A percentile compares a stretch with the other conserved stretches of the same genome.
Evolutionary conservation across 1,140 invertebrate species (phyloP).

Genomic region (Drosophila orosa): DNA sequence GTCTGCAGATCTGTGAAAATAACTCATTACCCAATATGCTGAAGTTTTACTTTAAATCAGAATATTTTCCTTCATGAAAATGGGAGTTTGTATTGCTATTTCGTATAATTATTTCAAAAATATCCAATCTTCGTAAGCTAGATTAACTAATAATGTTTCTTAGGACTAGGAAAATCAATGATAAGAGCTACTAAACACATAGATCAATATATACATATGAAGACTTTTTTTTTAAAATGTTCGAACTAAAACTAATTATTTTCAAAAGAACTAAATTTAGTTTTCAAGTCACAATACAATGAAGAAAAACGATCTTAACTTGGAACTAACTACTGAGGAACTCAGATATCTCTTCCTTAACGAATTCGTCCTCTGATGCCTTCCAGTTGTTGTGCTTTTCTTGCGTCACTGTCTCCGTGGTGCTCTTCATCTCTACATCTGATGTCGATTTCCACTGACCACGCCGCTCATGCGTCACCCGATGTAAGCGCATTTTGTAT

Average conservation of each 20-base stretch:
- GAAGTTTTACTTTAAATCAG: neutral
- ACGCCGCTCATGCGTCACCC: conserved; percentile 65
- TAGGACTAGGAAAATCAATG: neutral
- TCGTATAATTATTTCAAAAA: neutral
- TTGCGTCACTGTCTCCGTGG: neutral
- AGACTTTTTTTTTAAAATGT: neutral
- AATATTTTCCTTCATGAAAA: neutral
- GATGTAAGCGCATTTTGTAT: conserved; percentile 73
- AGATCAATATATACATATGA: neutral
- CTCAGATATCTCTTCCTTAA: conserved; percentile 56
- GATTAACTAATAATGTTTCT: neutral
- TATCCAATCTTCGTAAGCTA: neutral
- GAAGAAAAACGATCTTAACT: neutral
- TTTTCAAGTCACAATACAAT: neutral
- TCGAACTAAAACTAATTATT: neutral
- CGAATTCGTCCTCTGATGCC: conserved; percentile 6
- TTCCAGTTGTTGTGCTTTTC: neutral
- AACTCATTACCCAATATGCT: no score
- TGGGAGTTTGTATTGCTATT: neutral
- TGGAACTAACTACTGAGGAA: conserved; percentile 29
- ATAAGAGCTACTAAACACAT: neutral
- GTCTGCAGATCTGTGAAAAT: no score
- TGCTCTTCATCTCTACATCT: conserved; percentile 6
- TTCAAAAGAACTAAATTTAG: neutral
- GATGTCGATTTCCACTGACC: conserved; percentile 42